A percentile compares a stretch with the other conserved stretches of the same genome.
These are phyloP conservation scores for Orbicella faveolata DNA, from an alignment of 64 coral and sea anemone species.

Conservation along the genomic window DNA sequence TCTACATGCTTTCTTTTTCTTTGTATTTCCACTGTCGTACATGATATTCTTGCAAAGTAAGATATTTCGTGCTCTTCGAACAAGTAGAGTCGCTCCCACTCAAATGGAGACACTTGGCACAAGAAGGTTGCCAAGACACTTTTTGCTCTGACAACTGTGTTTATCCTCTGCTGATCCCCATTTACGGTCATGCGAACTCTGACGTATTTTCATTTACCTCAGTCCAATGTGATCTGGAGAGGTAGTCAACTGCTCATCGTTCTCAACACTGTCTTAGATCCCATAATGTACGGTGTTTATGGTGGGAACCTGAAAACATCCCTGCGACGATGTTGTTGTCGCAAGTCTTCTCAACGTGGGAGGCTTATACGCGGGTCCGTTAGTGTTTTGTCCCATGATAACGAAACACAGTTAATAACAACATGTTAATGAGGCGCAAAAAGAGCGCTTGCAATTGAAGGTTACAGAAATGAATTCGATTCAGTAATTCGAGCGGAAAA, in stretches of 20 bases:
- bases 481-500: too few species aligned
- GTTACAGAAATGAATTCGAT: too few species aligned
- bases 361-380: background rate
- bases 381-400: background rate
- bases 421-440: background rate
- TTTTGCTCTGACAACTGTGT: background rate
- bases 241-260: background rate
- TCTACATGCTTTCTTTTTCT: background rate
- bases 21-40: background rate
- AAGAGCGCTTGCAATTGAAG: too few species aligned
- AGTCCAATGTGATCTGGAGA: background rate
- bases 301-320: background rate
- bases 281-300: background rate
- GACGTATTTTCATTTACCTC: background rate
- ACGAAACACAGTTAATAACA: background rate
- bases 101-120: background rate
- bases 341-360: background rate
- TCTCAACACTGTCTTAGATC: background rate
- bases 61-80: background rate
- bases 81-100: background rate
- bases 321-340: background rate
- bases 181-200: background rate
- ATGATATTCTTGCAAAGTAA: constrained; percentile 1
- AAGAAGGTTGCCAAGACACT: constrained; percentile 1
- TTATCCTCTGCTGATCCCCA: background rate